A percentile compares a stretch with the other conserved stretches of the same genome.
phyloP scores from a whole-genome alignment of 2,888 invertebrate species.

The Eristalis intricaria region DNA sequence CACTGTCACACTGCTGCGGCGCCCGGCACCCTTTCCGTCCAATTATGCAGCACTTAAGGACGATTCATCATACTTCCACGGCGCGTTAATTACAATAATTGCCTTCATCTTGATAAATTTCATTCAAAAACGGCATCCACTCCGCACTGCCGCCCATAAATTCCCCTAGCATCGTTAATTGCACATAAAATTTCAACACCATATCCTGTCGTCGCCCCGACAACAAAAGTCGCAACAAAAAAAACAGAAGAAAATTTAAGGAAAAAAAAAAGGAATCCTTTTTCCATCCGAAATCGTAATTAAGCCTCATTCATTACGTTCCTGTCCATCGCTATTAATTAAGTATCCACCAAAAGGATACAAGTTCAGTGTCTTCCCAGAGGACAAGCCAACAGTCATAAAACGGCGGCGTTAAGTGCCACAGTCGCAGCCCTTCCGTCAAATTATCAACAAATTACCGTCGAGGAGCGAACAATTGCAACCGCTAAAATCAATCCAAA shows the following conservation, averaged over 20 bases:
- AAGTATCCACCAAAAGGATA: constrained; percentile 21
- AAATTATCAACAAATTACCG: constrained; percentile 67
- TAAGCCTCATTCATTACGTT: constrained; percentile 53
- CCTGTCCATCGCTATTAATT: constrained; percentile 53
- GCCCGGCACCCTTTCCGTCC: constrained; percentile 2
- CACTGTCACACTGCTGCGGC: not conserved
- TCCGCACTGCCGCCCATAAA: constrained; percentile 16
- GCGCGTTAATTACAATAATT: constrained; percentile 54
- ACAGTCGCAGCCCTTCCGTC: constrained; percentile 41
- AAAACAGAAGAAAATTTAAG: not conserved
- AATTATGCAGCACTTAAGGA: constrained; percentile 30
- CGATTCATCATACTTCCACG: constrained; percentile 31
- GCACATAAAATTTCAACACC: constrained; percentile 47
- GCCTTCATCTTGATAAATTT: constrained; percentile 50
- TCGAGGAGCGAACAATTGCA: constrained; percentile 61
- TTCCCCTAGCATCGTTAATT: constrained; percentile 37
- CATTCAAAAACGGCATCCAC: not conserved
- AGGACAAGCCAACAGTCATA: constrained; percentile 32
- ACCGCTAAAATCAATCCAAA: constrained; percentile 65
- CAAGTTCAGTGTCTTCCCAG: not conserved
- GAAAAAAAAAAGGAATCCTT: not conserved
- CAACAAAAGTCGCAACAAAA: not conserved
- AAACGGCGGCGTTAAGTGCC: constrained; percentile 57
- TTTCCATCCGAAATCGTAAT: constrained; percentile 34
- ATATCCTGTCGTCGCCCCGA: not conserved